A percentile compares a stretch with the other conserved stretches of the same genome.
Evolutionary conservation across 1,140 invertebrate genomes (phyloP).

Genomic region (Octopus bimaculoides): DNA sequence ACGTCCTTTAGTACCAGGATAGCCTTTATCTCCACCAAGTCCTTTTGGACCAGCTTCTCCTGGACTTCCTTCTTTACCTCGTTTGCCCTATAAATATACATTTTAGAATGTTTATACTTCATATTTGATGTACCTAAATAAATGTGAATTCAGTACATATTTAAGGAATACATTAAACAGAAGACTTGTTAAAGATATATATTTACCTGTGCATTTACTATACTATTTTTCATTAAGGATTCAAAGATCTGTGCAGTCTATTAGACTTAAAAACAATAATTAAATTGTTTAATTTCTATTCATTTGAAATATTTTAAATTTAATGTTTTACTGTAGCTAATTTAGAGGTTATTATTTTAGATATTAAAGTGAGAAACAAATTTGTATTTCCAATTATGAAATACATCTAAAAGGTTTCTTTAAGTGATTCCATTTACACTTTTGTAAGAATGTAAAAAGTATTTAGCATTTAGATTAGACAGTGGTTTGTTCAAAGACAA

Average conservation of each 20-base stretch:
- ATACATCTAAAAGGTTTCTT: not conserved
- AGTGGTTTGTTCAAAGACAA: too few species aligned
- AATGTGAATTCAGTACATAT: too few species aligned
- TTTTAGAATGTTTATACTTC: too few species aligned
- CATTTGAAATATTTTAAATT: too few species aligned
- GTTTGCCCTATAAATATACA: conserved; percentile 29
- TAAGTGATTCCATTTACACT: too few species aligned
- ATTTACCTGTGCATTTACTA: not conserved
- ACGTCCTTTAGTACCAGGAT: not conserved
- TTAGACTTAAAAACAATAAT: not conserved
- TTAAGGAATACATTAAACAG: too few species aligned
- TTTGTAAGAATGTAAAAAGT: too few species aligned
- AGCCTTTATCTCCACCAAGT: not conserved
- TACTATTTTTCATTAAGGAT: too few species aligned
- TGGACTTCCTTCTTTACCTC: conserved; percentile 30
- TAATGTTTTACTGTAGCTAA: not conserved
- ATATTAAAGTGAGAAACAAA: not conserved
- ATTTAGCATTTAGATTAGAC: too few species aligned
- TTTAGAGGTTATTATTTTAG: not conserved
- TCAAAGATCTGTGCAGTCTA: too few species aligned
- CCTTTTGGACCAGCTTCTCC: conserved; percentile 22
- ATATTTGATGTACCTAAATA: too few species aligned
- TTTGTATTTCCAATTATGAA: not conserved
- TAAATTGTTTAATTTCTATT: not conserved
- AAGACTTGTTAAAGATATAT: not conserved